Evolutionary conservation across 2,113 vertebrate genomes (phyloP).

Genomic region (Riparia riparia): DNA sequence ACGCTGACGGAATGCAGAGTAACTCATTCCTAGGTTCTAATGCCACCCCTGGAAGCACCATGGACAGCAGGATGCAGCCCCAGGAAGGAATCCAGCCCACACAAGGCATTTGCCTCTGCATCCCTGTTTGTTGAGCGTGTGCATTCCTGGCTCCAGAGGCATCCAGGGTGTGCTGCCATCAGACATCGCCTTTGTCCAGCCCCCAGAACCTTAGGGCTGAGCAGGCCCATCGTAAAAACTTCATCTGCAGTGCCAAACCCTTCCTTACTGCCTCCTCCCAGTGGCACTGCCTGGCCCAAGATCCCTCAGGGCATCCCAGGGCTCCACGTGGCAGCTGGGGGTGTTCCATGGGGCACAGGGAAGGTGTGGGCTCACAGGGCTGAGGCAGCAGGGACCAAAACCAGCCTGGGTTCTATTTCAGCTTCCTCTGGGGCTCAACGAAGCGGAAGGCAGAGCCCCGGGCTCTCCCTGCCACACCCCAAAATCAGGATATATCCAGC

Average conservation of each 20-base stretch:
- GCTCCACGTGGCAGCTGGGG: not conserved
- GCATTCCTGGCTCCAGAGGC: not conserved
- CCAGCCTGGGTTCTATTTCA: not conserved
- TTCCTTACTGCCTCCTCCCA: not conserved
- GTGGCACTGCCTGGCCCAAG: accelerated
- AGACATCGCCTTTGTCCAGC: not conserved
- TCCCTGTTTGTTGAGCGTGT: accelerated
- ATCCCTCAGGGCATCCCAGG: not conserved
- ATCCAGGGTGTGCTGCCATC: not conserved
- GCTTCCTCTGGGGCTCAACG: not conserved
- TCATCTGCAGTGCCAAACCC: not conserved
- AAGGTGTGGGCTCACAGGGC: not conserved
- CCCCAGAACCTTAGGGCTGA: not conserved
- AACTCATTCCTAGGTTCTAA: not conserved
- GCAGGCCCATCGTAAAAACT: not conserved
- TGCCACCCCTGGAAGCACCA: not conserved
- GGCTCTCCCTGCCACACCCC: not conserved
- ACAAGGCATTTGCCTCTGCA: not conserved
- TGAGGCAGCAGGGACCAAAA: not conserved
- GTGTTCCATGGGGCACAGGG: not conserved
- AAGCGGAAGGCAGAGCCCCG: not conserved
- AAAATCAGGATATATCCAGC: not conserved
- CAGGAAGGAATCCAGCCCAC: not conserved
- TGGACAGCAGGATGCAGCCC: not conserved
- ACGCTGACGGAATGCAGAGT: not conserved